Percentiles rank a stretch among this genome's conserved stretches.
phyloP scores from a whole-genome alignment of 2,113 vertebrate species.

The Spheniscus mendiculus region DNA sequence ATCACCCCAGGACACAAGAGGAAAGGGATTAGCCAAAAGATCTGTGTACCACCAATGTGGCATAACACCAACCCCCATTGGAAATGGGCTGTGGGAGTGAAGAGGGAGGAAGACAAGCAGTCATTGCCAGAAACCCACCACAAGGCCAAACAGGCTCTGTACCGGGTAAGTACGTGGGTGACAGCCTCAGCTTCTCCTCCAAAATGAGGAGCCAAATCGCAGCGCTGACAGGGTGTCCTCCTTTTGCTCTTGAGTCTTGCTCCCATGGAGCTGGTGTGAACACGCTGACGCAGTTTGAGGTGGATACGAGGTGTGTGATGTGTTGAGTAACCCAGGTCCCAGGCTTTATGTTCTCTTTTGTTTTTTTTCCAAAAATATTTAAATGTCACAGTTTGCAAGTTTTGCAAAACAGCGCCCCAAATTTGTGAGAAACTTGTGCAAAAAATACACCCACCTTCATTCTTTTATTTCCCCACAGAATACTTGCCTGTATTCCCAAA shows the following conservation, averaged over 20 bases:
- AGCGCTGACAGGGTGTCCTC: background rate
- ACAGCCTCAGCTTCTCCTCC: background rate
- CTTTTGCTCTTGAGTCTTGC: background rate
- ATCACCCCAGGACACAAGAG: background rate
- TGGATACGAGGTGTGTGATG: background rate
- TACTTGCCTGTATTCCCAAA: background rate
- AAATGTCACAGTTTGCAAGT: background rate
- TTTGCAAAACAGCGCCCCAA: background rate
- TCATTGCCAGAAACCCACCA: background rate
- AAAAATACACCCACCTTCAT: background rate
- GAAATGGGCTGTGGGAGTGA: background rate
- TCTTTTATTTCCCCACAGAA: background rate
- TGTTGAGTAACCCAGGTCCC: background rate
- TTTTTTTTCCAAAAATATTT: background rate
- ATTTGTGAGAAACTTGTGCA: background rate
- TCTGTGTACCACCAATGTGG: background rate
- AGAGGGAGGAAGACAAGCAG: background rate
- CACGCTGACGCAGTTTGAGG: background rate
- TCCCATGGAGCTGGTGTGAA: background rate
- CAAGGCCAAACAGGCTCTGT: background rate
- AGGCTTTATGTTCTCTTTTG: background rate
- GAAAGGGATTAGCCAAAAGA: background rate
- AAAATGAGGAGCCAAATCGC: background rate
- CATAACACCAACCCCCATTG: background rate
- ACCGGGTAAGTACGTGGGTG: rapidly evolving